phyloP scores from a whole-genome alignment of 2,113 vertebrate species.

The Callipepla californica region DNA sequence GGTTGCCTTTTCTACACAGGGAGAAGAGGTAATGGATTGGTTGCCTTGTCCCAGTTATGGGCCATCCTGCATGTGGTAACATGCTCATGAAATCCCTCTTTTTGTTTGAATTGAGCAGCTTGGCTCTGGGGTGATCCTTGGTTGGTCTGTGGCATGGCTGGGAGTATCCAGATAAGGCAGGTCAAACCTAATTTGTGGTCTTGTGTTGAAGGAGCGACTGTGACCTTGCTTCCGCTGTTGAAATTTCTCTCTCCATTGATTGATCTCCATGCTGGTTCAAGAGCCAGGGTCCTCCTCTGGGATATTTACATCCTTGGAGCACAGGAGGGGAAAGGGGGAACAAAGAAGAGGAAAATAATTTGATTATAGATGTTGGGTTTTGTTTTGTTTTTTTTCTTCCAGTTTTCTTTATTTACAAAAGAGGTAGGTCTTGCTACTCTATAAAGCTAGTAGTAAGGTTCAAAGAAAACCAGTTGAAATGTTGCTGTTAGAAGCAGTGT shows the following conservation, averaged over 20 bases:
- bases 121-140: not conserved
- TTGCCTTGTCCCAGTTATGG: not conserved
- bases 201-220: too few species aligned
- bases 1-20: not conserved
- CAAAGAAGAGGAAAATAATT: not conserved
- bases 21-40: not conserved
- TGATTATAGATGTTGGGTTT: not conserved
- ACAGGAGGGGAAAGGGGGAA: not conserved
- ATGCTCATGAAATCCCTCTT: not conserved
- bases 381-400: not conserved
- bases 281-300: not conserved
- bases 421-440: not conserved
- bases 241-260: not conserved
- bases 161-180: not conserved
- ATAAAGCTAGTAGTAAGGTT: not conserved
- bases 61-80: accelerated
- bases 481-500: not conserved
- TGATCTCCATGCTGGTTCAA: not conserved
- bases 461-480: not conserved
- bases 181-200: not conserved
- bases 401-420: not conserved
- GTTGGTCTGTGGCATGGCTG: not conserved
- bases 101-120: not conserved
- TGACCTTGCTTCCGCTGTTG: not conserved
- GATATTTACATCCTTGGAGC: not conserved